A percentile compares a stretch with the other conserved stretches of the same genome.
These are phyloP conservation scores for Motacilla tschutschensis DNA, from an alignment of 2,113 vertebrate genomes.

Conservation along the genomic window DNA sequence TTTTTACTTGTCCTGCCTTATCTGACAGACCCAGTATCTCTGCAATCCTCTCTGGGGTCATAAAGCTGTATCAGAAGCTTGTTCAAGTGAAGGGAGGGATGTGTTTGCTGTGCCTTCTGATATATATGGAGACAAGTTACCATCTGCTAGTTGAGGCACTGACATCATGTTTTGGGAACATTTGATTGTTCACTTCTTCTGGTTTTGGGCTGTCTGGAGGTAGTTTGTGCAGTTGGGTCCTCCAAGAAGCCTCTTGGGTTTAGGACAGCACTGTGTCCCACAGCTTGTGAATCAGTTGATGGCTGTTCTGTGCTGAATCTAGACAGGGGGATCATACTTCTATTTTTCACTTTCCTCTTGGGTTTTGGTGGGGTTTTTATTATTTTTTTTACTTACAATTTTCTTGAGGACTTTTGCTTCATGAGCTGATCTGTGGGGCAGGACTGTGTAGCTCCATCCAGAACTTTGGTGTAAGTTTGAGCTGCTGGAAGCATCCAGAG, in stretches of 20 bases:
- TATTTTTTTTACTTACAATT: rapidly evolving
- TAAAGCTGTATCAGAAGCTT: not conserved
- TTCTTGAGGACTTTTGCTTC: not conserved
- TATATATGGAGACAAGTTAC: not conserved
- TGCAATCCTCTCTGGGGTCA: not conserved
- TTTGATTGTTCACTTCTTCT: not conserved
- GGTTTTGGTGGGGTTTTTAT: not conserved
- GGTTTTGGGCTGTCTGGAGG: not conserved
- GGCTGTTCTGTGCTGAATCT: not conserved
- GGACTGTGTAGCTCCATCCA: not conserved
- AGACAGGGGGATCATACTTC: not conserved
- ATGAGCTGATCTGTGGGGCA: not conserved
- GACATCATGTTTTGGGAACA: not conserved
- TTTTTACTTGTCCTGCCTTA: not conserved
- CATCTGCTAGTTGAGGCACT: not conserved
- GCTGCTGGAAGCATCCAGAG: not conserved
- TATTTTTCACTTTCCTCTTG: not conserved
- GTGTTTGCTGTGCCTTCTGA: not conserved
- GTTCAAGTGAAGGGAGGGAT: not conserved
- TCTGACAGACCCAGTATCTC: not conserved
- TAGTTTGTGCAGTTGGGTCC: not conserved
- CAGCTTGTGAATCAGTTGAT: not conserved
- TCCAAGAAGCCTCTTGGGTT: not conserved
- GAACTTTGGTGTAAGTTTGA: not conserved
- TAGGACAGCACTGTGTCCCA: not conserved